Evolutionary conservation across 2,888 invertebrate genomes (phyloP).

Genomic region (Prenolepis imparis): DNA sequence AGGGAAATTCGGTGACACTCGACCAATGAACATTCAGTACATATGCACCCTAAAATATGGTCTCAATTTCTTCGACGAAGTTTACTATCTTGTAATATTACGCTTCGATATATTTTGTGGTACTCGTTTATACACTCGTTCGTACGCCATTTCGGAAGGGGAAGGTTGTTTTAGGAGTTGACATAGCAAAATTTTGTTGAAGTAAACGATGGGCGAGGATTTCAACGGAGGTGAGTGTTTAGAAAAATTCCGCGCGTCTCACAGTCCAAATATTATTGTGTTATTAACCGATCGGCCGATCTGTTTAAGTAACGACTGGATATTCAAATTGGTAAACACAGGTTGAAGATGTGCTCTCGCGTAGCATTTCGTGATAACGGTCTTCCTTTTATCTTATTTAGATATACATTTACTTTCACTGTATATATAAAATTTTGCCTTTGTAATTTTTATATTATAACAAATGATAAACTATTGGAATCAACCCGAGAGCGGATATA

Average conservation of each 20-base stretch:
- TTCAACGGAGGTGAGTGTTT: slow-evolving; percentile 84
- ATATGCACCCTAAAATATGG: not conserved
- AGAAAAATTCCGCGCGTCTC: not conserved
- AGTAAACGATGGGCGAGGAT: slow-evolving; percentile 83
- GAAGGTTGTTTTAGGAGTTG: slow-evolving; percentile 65
- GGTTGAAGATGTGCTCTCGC: not conserved
- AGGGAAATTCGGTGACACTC: too few relatives aligned
- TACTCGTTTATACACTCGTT: slow-evolving; percentile 9
- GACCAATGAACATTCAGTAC: too few relatives aligned
- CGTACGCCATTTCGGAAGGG: slow-evolving; percentile 70
- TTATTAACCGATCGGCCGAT: slow-evolving; percentile 63
- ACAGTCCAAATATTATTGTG: slow-evolving; percentile 59
- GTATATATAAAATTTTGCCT: not conserved
- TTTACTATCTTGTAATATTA: slow-evolving; percentile 10
- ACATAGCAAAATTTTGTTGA: slow-evolving; percentile 53
- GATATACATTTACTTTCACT: not conserved
- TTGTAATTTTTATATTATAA: not conserved
- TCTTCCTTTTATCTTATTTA: not conserved
- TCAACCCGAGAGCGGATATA: not conserved
- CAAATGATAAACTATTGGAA: not conserved
- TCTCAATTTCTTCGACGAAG: not conserved
- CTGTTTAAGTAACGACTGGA: slow-evolving; percentile 71
- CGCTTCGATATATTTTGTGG: not conserved
- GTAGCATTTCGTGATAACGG: not conserved
- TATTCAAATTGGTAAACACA: slow-evolving; percentile 57